Conservation (phyloP, 1,140 invertebrate genomes). For the Potamilus streckersoni region DNA sequence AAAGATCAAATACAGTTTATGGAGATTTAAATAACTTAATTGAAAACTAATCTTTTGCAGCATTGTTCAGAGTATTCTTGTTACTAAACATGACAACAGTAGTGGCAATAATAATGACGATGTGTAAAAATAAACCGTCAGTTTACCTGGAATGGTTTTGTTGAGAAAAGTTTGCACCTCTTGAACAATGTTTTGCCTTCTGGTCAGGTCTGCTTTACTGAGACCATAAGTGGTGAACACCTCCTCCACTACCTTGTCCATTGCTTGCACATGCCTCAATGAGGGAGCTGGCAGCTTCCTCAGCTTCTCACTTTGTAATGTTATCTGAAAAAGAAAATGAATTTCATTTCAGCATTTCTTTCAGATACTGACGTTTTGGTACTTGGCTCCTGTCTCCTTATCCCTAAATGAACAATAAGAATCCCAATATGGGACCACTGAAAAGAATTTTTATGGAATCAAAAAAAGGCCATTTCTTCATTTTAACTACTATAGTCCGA, state of each 20-base stretch:
- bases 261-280: slow-evolving; percentile 37
- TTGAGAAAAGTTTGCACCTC: slow-evolving; percentile 35
- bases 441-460: no score
- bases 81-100: not conserved
- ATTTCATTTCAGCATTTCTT: no score
- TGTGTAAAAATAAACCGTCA: not conserved
- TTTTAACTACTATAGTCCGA: no score
- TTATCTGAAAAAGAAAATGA: slow-evolving; percentile 19
- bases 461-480: no score
- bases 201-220: slow-evolving; percentile 29
- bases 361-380: no score
- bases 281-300: slow-evolving; percentile 48
- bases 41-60: no score
- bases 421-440: no score
- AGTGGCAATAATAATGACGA: not conserved
- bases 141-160: slow-evolving; percentile 36
- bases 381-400: no score
- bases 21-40: no score
- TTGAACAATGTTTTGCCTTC: slow-evolving; percentile 31
- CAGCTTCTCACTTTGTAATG: slow-evolving; percentile 49
- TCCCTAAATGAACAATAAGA: no score
- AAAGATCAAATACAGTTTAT: no score
- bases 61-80: no score
- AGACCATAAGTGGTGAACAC: slow-evolving; percentile 39
- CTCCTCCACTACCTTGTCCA: slow-evolving; percentile 43